phyloP scores from a whole-genome alignment of 2,797 vertebrate genomes.

The Muraenolepis orangiensis region DNA sequence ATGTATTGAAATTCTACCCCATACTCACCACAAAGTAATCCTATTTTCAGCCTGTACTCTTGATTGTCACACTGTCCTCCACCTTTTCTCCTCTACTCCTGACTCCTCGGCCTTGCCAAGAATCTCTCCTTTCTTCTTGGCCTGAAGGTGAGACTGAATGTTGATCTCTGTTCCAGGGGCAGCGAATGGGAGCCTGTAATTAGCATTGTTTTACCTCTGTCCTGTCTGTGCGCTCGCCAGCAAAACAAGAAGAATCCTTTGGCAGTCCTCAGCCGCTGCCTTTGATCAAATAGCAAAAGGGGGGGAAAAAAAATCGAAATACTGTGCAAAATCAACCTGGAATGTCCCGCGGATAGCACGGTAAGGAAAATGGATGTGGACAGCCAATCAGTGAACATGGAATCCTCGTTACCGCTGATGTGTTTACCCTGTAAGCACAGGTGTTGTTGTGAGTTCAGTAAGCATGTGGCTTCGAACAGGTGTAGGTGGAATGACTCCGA shows the following conservation, averaged over 20 bases:
- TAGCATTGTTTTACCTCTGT: conserved; percentile 77
- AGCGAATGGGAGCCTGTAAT: conserved; percentile 76
- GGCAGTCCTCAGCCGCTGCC: conserved; percentile 71
- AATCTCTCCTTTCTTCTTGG: conserved; percentile 67
- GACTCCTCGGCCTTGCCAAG: conserved; percentile 56
- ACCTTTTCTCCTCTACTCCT: conserved; percentile 50
- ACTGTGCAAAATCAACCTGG: conserved; percentile 71
- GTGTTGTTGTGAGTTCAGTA: conserved; percentile 37
- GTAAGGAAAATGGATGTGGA: conserved; percentile 51
- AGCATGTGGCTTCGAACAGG: conserved; percentile 16
- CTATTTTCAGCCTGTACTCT: conserved; percentile 62
- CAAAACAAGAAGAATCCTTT: conserved; percentile 74
- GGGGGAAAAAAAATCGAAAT: conserved; percentile 68
- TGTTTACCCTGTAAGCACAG: conserved; percentile 49
- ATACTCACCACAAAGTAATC: conserved; percentile 51
- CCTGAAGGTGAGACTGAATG: conserved; percentile 65
- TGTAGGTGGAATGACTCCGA: conserved; percentile 13
- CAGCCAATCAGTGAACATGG: conserved; percentile 46
- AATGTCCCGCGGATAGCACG: conserved; percentile 63
- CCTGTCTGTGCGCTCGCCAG: conserved; percentile 76
- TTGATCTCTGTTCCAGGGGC: conserved; percentile 70
- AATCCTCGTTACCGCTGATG: conserved; percentile 33
- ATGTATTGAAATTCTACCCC: conserved; percentile 14
- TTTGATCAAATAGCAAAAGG: conserved; percentile 72
- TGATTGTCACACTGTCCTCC: conserved; percentile 50